Conservation (phyloP, 2,888 invertebrate genomes). For the Leucozona laternaria region DNA sequence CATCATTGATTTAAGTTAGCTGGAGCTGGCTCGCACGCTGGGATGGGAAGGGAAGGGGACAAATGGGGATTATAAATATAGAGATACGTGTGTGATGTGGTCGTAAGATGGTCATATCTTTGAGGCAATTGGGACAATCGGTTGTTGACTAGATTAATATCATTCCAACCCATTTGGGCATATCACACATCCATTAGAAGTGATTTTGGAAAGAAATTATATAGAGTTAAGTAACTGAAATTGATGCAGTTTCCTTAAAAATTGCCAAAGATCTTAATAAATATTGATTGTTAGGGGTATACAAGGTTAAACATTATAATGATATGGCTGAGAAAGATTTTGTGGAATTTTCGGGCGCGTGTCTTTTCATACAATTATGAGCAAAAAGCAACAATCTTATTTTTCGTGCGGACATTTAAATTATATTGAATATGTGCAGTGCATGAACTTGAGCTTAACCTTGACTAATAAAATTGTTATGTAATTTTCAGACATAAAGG, state of each 20-base stretch:
- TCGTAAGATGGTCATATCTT: conserved; percentile 15
- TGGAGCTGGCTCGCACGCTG: neutral
- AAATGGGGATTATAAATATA: neutral
- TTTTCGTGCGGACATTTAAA: neutral
- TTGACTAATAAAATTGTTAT: neutral
- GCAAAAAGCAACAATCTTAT: neutral
- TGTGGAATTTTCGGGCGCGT: neutral
- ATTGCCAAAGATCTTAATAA: neutral
- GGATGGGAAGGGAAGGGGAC: neutral
- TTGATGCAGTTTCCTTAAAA: conserved; percentile 4
- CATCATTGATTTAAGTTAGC: conserved; percentile 57
- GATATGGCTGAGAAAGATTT: neutral
- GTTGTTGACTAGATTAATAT: conserved; percentile 50
- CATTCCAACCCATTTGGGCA: conserved; percentile 34
- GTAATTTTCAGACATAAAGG: no score
- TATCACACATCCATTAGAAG: conserved; percentile 42
- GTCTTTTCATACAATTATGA: neutral
- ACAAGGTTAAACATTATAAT: neutral
- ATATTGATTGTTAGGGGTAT: neutral
- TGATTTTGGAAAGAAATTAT: conserved; percentile 27
- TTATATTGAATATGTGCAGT: neutral
- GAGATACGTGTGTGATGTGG: conserved; percentile 11
- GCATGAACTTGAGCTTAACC: conserved; percentile 12
- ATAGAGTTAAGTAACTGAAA: conserved; percentile 22
- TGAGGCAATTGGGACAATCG: conserved; percentile 31